A percentile compares a stretch with the other conserved stretches of the same genome.
Evolutionary conservation across 2,113 vertebrate species (phyloP).

Genomic region (Zingel zingel): DNA sequence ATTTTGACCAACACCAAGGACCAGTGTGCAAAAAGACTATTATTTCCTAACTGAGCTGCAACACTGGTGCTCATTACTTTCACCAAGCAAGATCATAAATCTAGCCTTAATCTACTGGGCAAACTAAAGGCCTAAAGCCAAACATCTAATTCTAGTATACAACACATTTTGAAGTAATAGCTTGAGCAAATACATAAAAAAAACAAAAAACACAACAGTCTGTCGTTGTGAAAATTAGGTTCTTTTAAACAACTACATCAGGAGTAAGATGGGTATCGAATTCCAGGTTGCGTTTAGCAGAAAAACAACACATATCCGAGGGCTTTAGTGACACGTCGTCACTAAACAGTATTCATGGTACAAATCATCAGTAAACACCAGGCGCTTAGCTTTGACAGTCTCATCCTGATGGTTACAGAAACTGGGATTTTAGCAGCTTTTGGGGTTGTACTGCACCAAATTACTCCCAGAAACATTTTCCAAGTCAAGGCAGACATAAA

Average conservation of each 20-base stretch:
- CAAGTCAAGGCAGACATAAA: slow-evolving; percentile 26
- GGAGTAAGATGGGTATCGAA: background rate
- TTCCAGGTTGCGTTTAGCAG: background rate
- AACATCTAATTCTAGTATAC: slow-evolving; percentile 17
- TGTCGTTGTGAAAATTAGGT: background rate
- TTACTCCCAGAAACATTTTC: slow-evolving; percentile 28
- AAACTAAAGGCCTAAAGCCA: slow-evolving; percentile 20
- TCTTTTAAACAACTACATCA: background rate
- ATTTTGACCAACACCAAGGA: slow-evolving; percentile 22
- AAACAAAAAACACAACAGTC: background rate
- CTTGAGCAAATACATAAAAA: background rate
- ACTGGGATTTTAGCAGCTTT: slow-evolving; percentile 34
- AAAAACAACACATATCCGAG: background rate
- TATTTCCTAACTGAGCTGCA: slow-evolving; percentile 35
- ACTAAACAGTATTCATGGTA: background rate
- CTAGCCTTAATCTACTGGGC: slow-evolving; percentile 25
- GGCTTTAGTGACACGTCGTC: slow-evolving; percentile 8
- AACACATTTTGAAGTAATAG: background rate
- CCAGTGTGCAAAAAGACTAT: slow-evolving; percentile 16
- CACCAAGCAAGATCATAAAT: slow-evolving; percentile 35
- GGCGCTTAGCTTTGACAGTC: slow-evolving; percentile 9
- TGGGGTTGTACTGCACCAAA: slow-evolving; percentile 12
- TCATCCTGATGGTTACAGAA: slow-evolving; percentile 27
- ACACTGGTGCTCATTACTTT: slow-evolving; percentile 59
- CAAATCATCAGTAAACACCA: slow-evolving; percentile 25